phyloP scores from a whole-genome alignment of 30 jellyfish, hydroid and myxozoan genomes.

The Morbakka virulenta region DNA sequence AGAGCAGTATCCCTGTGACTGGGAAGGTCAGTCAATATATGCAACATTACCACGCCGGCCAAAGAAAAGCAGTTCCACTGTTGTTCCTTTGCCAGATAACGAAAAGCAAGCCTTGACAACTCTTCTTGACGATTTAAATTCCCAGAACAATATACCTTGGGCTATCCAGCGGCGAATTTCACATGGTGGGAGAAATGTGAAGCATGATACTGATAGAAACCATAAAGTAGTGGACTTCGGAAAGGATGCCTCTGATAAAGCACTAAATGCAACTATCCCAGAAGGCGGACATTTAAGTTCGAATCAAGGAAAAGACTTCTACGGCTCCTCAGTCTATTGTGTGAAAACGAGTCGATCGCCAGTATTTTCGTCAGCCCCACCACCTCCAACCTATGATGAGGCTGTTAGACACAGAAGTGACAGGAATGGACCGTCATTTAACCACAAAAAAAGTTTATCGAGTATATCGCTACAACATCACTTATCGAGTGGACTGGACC shows the following conservation, averaged over 20 bases:
- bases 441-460: not conserved
- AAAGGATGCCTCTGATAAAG: too few relatives aligned
- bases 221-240: too few relatives aligned
- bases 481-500: not conserved
- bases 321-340: not conserved
- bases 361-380: not conserved
- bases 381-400: not conserved
- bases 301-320: not conserved
- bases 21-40: not conserved
- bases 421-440: not conserved
- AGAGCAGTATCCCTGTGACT: not conserved
- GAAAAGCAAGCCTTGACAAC: not conserved
- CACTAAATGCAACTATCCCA: not conserved
- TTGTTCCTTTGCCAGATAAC: not conserved
- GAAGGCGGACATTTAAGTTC: not conserved
- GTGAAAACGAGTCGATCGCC: not conserved
- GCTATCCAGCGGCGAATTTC: not conserved
- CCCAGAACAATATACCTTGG: not conserved
- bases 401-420: not conserved
- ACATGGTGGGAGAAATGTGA: not conserved
- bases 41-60: not conserved
- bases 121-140: not conserved
- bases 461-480: not conserved
- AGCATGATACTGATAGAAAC: not conserved
- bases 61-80: not conserved